These are phyloP conservation scores for Pipistrellus pipistrellus DNA, from an alignment of 2,797 vertebrate species.

Conservation along the genomic window DNA sequence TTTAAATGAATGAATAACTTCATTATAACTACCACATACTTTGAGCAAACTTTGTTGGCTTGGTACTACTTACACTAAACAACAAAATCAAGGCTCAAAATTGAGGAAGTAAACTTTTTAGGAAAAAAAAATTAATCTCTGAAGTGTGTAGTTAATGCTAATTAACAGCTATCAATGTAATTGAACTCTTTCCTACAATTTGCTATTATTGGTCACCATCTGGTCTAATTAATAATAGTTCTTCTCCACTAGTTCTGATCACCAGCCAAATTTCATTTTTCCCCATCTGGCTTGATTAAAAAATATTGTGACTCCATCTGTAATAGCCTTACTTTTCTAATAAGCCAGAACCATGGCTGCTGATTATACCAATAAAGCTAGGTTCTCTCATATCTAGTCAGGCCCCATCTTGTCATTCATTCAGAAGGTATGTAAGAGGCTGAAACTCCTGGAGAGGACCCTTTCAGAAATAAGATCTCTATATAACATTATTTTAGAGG, in stretches of 20 bases:
- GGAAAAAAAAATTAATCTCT: neutral
- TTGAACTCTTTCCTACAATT: conserved; percentile 30
- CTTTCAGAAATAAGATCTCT: neutral
- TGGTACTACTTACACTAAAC: neutral
- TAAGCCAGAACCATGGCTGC: neutral
- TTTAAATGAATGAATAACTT: neutral
- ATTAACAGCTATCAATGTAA: conserved; percentile 63
- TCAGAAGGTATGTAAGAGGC: neutral
- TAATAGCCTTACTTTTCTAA: conserved; percentile 27
- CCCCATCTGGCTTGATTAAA: conserved; percentile 69
- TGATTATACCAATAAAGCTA: neutral
- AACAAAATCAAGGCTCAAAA: neutral
- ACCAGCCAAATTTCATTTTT: conserved; percentile 74
- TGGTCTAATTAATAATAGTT: conserved; percentile 80
- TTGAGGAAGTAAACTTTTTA: conserved; percentile 54
- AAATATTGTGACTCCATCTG: conserved; percentile 68
- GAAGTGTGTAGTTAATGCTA: conserved; percentile 21
- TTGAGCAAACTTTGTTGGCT: neutral
- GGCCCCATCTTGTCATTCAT: neutral
- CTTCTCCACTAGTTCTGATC: conserved; percentile 56
- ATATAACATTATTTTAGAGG: neutral
- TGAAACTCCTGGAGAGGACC: neutral
- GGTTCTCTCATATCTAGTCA: neutral
- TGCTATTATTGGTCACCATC: conserved; percentile 76
- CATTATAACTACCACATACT: neutral